A percentile compares a stretch with the other conserved stretches of the same genome.
These are phyloP conservation scores for Drosophila parabipectinata DNA, from an alignment of 1,140 invertebrate species.

Conservation along the genomic window DNA sequence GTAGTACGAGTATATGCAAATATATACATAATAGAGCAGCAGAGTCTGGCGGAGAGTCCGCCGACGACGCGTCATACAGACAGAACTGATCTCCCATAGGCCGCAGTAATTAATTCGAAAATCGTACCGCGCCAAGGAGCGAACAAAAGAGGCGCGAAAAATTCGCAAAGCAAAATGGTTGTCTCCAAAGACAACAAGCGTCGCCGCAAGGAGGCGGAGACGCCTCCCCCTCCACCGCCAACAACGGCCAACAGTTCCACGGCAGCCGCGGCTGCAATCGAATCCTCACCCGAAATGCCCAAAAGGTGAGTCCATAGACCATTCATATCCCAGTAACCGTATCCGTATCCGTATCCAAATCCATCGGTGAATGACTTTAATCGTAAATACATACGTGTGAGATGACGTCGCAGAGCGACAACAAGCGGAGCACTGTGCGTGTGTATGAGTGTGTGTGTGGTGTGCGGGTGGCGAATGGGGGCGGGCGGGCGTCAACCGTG, in stretches of 20 bases:
- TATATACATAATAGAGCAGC: constrained; percentile 50
- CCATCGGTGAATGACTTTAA: constrained; percentile 18
- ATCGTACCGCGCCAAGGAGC: constrained; percentile 14
- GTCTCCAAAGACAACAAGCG: constrained; percentile 84
- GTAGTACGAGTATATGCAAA: constrained; percentile 46
- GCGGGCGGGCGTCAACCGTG: not conserved
- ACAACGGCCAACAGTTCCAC: constrained; percentile 32
- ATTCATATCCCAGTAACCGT: not conserved
- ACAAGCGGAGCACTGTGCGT: constrained; percentile 1
- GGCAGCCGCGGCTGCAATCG: constrained; percentile 55
- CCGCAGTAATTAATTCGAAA: constrained; percentile 31
- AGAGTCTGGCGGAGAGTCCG: constrained; percentile 35
- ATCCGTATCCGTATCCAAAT: not conserved
- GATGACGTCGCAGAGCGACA: constrained; percentile 66
- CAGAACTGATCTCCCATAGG: constrained; percentile 15
- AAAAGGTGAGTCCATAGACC: constrained; percentile 69
- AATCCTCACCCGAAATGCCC: constrained; percentile 83
- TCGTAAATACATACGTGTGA: constrained; percentile 17
- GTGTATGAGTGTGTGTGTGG: not conserved
- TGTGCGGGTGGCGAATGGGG: not conserved
- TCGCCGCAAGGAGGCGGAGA: constrained; percentile 79
- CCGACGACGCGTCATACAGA: constrained; percentile 34
- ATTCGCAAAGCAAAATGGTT: constrained; percentile 80
- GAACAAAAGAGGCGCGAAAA: constrained; percentile 76
- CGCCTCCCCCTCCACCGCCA: constrained; percentile 59